Percentiles rank a stretch among this genome's conserved stretches.
These are phyloP conservation scores for Rhizoglyphus robini DNA, from an alignment of 1,140 invertebrate genomes.

Conservation along the genomic window DNA sequence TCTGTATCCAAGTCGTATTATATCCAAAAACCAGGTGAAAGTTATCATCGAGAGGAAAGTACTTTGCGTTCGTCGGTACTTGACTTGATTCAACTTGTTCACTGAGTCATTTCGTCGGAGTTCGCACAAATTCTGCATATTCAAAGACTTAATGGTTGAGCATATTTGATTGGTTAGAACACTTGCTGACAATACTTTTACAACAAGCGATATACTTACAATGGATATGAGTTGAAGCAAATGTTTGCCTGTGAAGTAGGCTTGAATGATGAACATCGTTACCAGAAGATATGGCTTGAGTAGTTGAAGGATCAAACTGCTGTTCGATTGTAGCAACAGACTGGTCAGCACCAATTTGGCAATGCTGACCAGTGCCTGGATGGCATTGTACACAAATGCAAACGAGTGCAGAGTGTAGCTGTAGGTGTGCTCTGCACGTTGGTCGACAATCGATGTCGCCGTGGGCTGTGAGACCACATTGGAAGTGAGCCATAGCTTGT, in stretches of 20 bases:
- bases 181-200: too few relatives aligned
- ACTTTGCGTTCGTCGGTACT: conserved; percentile 42
- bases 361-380: neutral
- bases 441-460: neutral
- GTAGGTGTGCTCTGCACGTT: neutral
- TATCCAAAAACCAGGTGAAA: conserved; percentile 58
- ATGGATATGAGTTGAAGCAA: neutral
- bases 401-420: neutral
- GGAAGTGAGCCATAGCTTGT: neutral
- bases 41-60: conserved; percentile 54
- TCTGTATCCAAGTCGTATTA: conserved; percentile 50
- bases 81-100: neutral
- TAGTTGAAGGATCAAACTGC: neutral
- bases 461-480: neutral
- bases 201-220: neutral
- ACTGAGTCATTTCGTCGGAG: neutral
- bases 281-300: neutral
- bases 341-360: neutral
- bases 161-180: neutral
- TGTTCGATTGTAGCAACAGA: neutral
- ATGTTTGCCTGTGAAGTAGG: neutral
- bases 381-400: conserved; percentile 1
- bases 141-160: neutral
- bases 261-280: neutral
- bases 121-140: neutral